Evolutionary conservation across 2,888 invertebrate species (phyloP).

Genomic region (Spilosoma lubricipeda): DNA sequence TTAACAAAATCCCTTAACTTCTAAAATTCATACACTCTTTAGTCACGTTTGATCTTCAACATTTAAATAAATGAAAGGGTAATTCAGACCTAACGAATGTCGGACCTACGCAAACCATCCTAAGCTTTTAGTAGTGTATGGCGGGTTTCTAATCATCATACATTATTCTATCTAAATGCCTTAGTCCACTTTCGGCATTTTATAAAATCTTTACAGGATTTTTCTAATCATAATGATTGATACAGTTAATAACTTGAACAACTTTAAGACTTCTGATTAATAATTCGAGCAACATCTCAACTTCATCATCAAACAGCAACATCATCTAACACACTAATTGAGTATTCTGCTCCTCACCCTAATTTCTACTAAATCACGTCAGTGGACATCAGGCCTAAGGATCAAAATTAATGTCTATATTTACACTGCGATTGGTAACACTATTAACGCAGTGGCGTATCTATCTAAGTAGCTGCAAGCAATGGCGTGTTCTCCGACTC

Average conservation of each 20-base stretch:
- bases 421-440: slow-evolving; percentile 59
- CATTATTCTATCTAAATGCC: slow-evolving; percentile 49
- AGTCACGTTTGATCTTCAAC: slow-evolving; percentile 33
- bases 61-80: slow-evolving; percentile 19
- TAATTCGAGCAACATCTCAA: neutral
- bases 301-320: neutral
- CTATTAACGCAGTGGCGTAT: slow-evolving; percentile 55
- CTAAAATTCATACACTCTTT: slow-evolving; percentile 26
- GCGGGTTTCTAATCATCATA: slow-evolving; percentile 36
- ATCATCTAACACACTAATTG: neutral
- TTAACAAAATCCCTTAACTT: slow-evolving; percentile 20
- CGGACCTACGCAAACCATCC: neutral
- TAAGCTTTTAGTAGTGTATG: slow-evolving; percentile 45
- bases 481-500: slow-evolving; percentile 36
- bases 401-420: slow-evolving; percentile 52
- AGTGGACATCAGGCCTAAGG: slow-evolving; percentile 41
- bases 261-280: neutral
- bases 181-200: slow-evolving; percentile 30
- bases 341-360: neutral
- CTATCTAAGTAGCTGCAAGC: slow-evolving; percentile 57
- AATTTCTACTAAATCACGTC: slow-evolving; percentile 13
- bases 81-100: slow-evolving; percentile 9
- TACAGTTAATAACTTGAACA: neutral
- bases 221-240: neutral
- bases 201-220: neutral